A percentile compares a stretch with the other conserved stretches of the same genome.
Conservation (phyloP, 35 echinoderm and acorn worm species). For the Ophiothrix spiculata region DNA sequence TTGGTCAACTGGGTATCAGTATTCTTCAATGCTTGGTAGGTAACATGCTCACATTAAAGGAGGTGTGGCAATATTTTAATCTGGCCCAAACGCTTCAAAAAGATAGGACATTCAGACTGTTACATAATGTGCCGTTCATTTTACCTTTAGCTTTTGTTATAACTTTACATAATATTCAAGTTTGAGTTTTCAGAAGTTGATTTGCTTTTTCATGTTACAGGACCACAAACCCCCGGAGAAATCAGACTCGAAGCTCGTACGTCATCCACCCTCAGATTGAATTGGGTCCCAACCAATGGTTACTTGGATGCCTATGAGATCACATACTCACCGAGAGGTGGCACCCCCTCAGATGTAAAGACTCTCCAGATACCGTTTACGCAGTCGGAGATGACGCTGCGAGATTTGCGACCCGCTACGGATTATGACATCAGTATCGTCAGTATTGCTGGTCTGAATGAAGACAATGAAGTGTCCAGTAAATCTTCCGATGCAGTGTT, state of each 20-base stretch:
- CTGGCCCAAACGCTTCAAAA: no score
- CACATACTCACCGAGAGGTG: neutral
- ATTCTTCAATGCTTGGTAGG: no score
- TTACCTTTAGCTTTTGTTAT: no score
- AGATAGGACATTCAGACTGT: no score
- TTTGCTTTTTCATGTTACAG: neutral
- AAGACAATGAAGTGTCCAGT: neutral
- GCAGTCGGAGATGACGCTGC: neutral
- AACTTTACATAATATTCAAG: no score
- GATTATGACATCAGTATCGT: neutral
- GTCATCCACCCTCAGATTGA: neutral
- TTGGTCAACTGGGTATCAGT: no score
- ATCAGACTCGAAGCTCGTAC: neutral
- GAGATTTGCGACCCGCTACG: neutral
- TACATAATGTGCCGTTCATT: no score
- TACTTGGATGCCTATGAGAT: constrained; percentile 15
- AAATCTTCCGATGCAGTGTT: neutral
- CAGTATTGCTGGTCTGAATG: neutral
- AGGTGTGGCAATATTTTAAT: no score
- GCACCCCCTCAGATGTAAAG: neutral
- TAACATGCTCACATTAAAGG: no score
- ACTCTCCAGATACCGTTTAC: neutral
- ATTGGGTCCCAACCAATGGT: constrained; percentile 16
- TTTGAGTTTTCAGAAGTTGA: no score
- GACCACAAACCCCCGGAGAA: constrained; percentile 9